Evolutionary conservation across 2,888 invertebrate genomes (phyloP).

Genomic region (Lydus trimaculatus): DNA sequence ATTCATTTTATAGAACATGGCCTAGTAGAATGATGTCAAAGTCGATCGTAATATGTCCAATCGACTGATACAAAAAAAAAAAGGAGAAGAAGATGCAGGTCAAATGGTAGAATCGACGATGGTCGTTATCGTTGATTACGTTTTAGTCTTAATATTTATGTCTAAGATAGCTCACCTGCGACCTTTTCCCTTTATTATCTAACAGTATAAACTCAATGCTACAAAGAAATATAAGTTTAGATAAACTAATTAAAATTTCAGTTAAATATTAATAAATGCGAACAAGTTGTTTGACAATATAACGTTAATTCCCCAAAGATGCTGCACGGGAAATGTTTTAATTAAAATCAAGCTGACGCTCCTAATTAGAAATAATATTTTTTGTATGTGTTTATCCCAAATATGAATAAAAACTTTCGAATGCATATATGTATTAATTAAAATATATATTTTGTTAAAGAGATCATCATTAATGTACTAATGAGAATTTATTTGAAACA

Average conservation of each 20-base stretch:
- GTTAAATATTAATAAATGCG: not conserved
- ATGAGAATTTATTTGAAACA: not conserved
- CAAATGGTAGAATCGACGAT: constrained; percentile 14
- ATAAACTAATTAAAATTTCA: not conserved
- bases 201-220: not conserved
- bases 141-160: constrained; percentile 36
- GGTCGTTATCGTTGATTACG: constrained; percentile 36
- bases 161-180: constrained; percentile 18
- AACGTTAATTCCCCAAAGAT: constrained; percentile 21
- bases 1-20: not conserved
- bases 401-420: not conserved
- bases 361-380: not conserved
- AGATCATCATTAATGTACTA: not conserved
- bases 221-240: not conserved
- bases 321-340: constrained; percentile 28
- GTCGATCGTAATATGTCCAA: not conserved
- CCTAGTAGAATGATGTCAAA: not conserved
- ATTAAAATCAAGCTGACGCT: constrained; percentile 33
- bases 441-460: not conserved
- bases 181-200: constrained; percentile 10
- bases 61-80: not conserved
- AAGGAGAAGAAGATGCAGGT: not conserved
- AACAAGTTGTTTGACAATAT: not conserved
- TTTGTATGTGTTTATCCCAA: not conserved
- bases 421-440: constrained; percentile 18